Conservation (phyloP, 2,888 invertebrate species). For the Dimorphilus gyrociliatus region DNA sequence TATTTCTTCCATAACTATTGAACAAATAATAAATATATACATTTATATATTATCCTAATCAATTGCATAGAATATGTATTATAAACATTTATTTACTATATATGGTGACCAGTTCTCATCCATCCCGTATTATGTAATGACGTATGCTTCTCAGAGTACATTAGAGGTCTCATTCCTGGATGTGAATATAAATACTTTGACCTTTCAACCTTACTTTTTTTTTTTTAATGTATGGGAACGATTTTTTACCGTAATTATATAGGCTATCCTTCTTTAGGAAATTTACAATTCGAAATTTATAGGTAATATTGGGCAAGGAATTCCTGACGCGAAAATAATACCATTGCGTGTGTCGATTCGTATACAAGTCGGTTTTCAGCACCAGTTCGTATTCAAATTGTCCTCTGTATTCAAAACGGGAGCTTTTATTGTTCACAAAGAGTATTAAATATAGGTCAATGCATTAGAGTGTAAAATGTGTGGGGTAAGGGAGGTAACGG, state of each 20-base stretch:
- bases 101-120: constrained; percentile 30
- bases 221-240: background rate
- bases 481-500: too few species aligned
- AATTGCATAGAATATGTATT: background rate
- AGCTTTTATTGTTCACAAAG: background rate
- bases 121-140: constrained; percentile 24
- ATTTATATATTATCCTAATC: background rate
- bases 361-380: constrained; percentile 35
- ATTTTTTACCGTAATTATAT: constrained; percentile 34
- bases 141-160: constrained; percentile 31
- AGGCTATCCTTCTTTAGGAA: constrained; percentile 32
- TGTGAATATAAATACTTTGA: constrained; percentile 2
- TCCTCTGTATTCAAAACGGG: constrained; percentile 19
- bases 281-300: constrained; percentile 34
- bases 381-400: constrained; percentile 37
- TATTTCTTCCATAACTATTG: constrained; percentile 26
- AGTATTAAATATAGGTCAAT: too few species aligned
- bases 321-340: constrained; percentile 35
- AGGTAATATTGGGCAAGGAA: constrained; percentile 24
- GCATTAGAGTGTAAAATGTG: too few species aligned
- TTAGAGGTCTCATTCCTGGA: constrained; percentile 31
- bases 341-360: constrained; percentile 37
- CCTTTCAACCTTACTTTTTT: constrained; percentile 1
- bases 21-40: background rate
- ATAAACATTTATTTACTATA: constrained; percentile 15